Evolutionary conservation across 2,888 invertebrate genomes (phyloP).

Genomic region (Oasisia sp.): DNA sequence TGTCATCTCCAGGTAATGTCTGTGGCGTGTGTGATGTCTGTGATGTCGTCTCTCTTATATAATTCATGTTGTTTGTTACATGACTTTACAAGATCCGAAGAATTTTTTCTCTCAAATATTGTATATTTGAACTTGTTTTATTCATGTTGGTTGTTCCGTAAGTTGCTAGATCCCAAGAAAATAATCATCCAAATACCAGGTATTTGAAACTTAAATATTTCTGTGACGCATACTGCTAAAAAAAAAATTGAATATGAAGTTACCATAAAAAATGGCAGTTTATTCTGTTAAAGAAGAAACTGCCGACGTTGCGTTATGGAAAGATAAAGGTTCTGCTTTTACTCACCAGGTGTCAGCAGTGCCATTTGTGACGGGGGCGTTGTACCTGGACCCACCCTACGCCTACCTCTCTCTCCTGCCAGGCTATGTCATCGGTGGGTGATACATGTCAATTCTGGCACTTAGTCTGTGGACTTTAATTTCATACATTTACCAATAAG

Average conservation of each 20-base stretch:
- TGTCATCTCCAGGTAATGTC: constrained; percentile 55
- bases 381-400: constrained; percentile 60
- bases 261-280: not conserved
- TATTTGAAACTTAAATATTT: not conserved
- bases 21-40: constrained; percentile 45
- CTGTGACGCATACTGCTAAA: not conserved
- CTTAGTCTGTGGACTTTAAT: no score
- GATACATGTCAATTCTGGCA: not conserved
- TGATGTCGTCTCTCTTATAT: constrained; percentile 21
- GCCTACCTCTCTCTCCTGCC: constrained; percentile 64
- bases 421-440: constrained; percentile 62
- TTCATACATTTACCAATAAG: no score
- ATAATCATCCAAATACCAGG: not conserved
- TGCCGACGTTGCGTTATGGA: not conserved
- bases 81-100: no score
- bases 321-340: not conserved
- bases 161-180: no score
- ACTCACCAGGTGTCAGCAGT: constrained; percentile 59
- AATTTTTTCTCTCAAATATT: no score
- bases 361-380: constrained; percentile 66
- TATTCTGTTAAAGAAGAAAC: not conserved
- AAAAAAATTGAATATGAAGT: not conserved
- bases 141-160: no score
- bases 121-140: no score
- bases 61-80: no score